Conservation (phyloP, 2,113 vertebrate genomes). For the Galeopterus variegatus region DNA sequence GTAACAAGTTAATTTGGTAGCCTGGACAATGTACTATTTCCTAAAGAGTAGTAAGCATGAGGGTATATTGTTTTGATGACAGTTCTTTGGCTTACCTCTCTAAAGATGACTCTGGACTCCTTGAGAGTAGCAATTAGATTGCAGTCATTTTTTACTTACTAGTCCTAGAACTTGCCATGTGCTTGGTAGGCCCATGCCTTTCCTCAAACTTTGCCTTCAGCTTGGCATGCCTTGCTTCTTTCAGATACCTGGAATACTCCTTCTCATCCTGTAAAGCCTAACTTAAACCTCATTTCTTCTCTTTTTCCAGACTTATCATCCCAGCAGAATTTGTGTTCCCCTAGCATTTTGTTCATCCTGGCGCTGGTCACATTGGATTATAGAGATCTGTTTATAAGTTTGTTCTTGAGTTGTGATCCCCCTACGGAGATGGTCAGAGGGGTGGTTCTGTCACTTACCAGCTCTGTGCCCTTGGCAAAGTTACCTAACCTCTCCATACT, state of each 20-base stretch:
- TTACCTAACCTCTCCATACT: neutral
- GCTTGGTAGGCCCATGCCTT: neutral
- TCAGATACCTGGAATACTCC: neutral
- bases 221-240: neutral
- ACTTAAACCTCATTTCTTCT: conserved; percentile 4
- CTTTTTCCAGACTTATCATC: neutral
- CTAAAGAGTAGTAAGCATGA: neutral
- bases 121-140: neutral
- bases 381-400: neutral
- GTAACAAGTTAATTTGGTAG: conserved; percentile 42
- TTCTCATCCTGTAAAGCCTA: neutral
- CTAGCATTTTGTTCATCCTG: neutral
- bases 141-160: neutral
- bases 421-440: neutral
- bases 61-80: neutral
- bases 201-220: neutral
- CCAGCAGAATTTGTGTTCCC: neutral
- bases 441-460: neutral
- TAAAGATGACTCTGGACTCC: neutral
- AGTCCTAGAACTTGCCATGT: neutral
- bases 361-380: neutral
- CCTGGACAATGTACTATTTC: conserved; percentile 30
- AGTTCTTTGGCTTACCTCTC: conserved; percentile 7
- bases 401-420: conserved; percentile 1
- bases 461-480: neutral